Conservation (phyloP, 2,113 vertebrate genomes). For the Rhynchopsitta pachyrhyncha region DNA sequence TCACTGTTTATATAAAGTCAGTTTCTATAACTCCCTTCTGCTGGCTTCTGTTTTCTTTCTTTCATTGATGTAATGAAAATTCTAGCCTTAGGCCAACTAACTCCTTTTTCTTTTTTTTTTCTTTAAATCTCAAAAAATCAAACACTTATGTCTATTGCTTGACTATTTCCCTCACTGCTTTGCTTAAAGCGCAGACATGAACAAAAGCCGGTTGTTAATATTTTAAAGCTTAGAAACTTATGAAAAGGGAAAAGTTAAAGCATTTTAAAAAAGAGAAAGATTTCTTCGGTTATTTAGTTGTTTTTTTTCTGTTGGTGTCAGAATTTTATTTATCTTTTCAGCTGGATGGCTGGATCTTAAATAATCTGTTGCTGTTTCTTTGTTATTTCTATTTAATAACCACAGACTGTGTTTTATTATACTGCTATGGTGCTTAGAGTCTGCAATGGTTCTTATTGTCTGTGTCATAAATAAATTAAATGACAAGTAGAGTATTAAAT, state of each 20-base stretch:
- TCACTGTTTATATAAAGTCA: conserved; percentile 74
- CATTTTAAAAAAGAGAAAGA: background rate
- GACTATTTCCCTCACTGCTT: conserved; percentile 50
- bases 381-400: conserved; percentile 57
- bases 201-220: conserved; percentile 27
- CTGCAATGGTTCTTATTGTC: conserved; percentile 5
- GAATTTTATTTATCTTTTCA: conserved; percentile 54
- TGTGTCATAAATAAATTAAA: conserved; percentile 43
- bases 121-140: conserved; percentile 56
- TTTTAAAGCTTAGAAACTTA: conserved; percentile 45
- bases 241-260: conserved; percentile 1
- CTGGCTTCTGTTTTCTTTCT: conserved; percentile 77
- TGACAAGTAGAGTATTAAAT: conserved; percentile 12
- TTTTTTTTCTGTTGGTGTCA: background rate
- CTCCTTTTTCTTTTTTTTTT: conserved; percentile 23
- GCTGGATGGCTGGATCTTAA: conserved; percentile 32
- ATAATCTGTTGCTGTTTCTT: conserved; percentile 52
- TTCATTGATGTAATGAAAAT: conserved; percentile 68
- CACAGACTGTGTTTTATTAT: conserved; percentile 37
- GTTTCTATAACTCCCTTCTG: conserved; percentile 73
- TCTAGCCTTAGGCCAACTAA: conserved; percentile 68
- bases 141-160: conserved; percentile 50
- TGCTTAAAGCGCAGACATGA: conserved; percentile 58
- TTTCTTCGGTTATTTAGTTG: background rate
- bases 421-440: background rate